A percentile compares a stretch with the other conserved stretches of the same genome.
Evolutionary conservation across 2,888 invertebrate genomes (phyloP).

Genomic region (Ennomos erosarius): DNA sequence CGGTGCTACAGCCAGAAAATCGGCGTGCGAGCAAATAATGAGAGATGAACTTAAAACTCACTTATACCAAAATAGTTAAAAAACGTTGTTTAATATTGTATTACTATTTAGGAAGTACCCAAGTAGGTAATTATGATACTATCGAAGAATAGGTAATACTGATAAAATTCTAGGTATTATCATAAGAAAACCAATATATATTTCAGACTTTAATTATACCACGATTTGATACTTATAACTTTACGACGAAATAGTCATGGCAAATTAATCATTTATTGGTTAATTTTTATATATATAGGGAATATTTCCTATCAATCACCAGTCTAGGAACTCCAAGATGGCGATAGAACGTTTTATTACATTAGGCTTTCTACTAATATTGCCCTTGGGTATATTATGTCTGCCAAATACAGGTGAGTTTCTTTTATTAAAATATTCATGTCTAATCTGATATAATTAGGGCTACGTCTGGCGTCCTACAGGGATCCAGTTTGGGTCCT

Average conservation of each 20-base stretch:
- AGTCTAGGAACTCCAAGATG: constrained; percentile 44
- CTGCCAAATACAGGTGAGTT: constrained; percentile 11
- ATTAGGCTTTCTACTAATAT: constrained; percentile 36
- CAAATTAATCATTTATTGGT: constrained; percentile 30
- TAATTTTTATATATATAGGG: constrained; percentile 39
- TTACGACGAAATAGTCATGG: constrained; percentile 21
- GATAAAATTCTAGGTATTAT: constrained; percentile 7
- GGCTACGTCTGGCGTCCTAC: too few species aligned
- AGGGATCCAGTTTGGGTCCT: too few species aligned
- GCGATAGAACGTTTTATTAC: constrained; percentile 26
- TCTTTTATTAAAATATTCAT: too few species aligned
- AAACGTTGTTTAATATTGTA: too few species aligned
- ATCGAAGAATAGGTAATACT: background rate
- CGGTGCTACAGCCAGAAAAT: too few species aligned
- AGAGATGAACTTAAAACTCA: too few species aligned
- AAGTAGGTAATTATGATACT: too few species aligned
- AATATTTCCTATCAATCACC: constrained; percentile 4
- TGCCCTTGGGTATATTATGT: constrained; percentile 38
- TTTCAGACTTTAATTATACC: constrained; percentile 2
- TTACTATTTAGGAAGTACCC: too few species aligned
- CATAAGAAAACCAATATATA: background rate
- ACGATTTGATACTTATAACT: constrained; percentile 20
- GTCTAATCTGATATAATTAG: too few species aligned
- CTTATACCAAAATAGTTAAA: too few species aligned
- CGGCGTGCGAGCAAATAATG: too few species aligned